A percentile compares a stretch with the other conserved stretches of the same genome.
Evolutionary conservation across 2,888 invertebrate genomes (phyloP).

Genomic region (Steinernema carpocapsae): DNA sequence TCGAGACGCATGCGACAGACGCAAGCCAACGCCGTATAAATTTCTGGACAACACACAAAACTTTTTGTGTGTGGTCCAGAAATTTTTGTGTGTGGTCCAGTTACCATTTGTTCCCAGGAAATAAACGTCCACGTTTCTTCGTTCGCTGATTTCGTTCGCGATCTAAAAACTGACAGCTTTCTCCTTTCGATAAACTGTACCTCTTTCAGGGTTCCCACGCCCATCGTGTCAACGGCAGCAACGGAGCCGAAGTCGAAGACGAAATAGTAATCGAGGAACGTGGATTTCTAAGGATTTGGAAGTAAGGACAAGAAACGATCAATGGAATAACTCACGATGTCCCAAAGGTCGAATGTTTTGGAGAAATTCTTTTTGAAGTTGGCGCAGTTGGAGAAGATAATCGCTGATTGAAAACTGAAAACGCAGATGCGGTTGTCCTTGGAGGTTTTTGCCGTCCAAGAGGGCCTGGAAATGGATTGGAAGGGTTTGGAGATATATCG

Average conservation of each 20-base stretch:
- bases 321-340: neutral
- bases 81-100: no score
- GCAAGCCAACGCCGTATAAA: no score
- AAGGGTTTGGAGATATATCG: no score
- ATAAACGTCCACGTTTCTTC: constrained; percentile 1
- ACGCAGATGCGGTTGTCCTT: constrained; percentile 20
- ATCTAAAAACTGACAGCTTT: neutral
- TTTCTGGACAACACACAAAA: no score
- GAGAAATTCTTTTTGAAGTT: constrained; percentile 13
- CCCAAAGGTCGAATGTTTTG: neutral
- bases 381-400: constrained; percentile 26
- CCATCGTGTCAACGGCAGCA: constrained; percentile 18
- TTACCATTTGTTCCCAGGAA: constrained; percentile 15
- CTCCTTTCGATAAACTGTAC: neutral
- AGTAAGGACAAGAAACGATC: neutral
- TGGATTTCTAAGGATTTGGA: neutral
- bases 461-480: constrained; percentile 1
- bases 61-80: no score
- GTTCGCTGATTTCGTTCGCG: neutral
- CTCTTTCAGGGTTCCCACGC: neutral
- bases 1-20: no score
- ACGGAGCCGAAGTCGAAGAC: constrained; percentile 29
- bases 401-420: constrained; percentile 16
- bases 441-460: constrained; percentile 17
- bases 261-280: neutral